phyloP scores from a whole-genome alignment of 2,888 invertebrate species.

The Chydorus sphaericus region DNA sequence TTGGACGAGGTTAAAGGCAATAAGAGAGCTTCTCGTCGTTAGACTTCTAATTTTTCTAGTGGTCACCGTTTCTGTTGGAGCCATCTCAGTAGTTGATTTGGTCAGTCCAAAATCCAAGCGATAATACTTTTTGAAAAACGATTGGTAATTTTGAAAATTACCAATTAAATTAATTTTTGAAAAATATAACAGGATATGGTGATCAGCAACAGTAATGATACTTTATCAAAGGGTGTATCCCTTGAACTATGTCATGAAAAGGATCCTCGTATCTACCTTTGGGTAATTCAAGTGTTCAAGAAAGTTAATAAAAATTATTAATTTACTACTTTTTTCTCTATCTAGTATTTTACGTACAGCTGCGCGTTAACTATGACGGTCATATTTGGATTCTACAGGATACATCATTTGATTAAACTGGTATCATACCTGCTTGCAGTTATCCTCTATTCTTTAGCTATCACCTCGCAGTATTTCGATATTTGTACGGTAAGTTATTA shows the following conservation, averaged over 20 bases:
- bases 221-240: too few relatives aligned
- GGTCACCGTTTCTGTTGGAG: not conserved
- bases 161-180: too few relatives aligned
- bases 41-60: not conserved
- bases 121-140: not conserved
- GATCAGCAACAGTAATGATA: not conserved
- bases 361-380: conserved; percentile 42
- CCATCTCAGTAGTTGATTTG: not conserved
- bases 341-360: conserved; percentile 61
- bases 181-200: too few relatives aligned
- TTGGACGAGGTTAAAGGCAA: too few relatives aligned
- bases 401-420: conserved; percentile 69
- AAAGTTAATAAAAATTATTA: too few relatives aligned
- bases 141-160: not conserved
- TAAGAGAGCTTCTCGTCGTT: too few relatives aligned
- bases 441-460: conserved; percentile 48
- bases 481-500: not conserved
- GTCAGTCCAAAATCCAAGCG: not conserved
- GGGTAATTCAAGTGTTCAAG: too few relatives aligned
- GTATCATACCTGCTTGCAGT: conserved; percentile 49
- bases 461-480: not conserved
- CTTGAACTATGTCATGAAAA: not conserved
- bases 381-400: conserved; percentile 67
- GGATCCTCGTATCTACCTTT: not conserved
- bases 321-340: conserved; percentile 21